Conservation (phyloP, 2,113 vertebrate species). For the Cariama cristata region DNA sequence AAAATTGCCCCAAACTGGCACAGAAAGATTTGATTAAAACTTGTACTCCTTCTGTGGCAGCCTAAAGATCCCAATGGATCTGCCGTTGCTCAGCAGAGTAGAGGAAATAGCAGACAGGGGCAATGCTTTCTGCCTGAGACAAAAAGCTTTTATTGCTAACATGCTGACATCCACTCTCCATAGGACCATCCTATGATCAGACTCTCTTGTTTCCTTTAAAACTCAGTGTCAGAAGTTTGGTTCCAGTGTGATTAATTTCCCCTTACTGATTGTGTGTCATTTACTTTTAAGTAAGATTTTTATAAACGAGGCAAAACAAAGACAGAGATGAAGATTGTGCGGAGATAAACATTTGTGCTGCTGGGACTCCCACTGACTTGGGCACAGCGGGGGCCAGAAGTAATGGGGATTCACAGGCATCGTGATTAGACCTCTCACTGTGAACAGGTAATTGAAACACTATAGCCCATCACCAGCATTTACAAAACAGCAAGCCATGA, state of each 20-base stretch:
- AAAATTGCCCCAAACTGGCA: not conserved
- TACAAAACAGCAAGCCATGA: not conserved
- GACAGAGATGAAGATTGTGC: not conserved
- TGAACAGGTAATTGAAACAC: conserved; percentile 53
- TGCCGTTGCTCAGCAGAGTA: not conserved
- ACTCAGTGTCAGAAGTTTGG: not conserved
- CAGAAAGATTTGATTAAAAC: conserved; percentile 46
- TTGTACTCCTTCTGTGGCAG: not conserved
- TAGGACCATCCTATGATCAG: not conserved
- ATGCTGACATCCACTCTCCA: not conserved
- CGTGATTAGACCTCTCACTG: conserved; percentile 13
- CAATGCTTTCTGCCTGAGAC: not conserved
- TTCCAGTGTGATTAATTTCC: conserved; percentile 34
- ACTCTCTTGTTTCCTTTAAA: not conserved
- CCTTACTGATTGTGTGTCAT: conserved; percentile 5
- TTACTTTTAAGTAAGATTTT: conserved; percentile 49
- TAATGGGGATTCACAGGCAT: conserved; percentile 25
- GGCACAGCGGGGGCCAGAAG: conserved; percentile 38
- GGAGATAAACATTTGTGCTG: conserved; percentile 49
- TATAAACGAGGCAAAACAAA: conserved; percentile 62
- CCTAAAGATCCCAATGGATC: not conserved
- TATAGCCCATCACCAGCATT: not conserved
- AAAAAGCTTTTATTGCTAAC: not conserved
- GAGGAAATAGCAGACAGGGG: not conserved
- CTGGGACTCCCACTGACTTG: conserved; percentile 38